A percentile compares a stretch with the other conserved stretches of the same genome.
Conservation (phyloP, 2,797 vertebrate species). For the Avahi laniger region DNA sequence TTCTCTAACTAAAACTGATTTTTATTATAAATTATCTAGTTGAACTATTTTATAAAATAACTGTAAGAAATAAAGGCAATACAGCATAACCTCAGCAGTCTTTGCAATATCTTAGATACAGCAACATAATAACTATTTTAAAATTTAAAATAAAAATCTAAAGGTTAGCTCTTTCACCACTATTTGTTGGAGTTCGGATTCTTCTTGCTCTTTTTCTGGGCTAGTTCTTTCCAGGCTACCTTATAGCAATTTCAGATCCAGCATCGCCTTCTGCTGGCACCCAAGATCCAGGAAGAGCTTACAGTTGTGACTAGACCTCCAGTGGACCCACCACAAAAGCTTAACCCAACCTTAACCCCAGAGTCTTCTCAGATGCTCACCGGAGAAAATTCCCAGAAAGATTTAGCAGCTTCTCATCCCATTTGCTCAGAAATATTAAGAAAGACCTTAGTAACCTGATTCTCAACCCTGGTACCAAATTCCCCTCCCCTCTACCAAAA, state of each 20-base stretch:
- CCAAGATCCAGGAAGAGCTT: neutral
- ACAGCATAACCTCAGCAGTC: neutral
- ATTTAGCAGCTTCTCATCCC: too few species aligned
- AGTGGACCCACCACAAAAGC: neutral
- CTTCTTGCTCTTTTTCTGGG: neutral
- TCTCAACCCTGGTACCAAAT: too few species aligned
- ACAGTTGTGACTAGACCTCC: neutral
- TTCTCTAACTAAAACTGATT: neutral
- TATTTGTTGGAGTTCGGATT: neutral
- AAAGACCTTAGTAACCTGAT: too few species aligned
- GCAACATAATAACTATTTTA: neutral
- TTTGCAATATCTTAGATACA: neutral
- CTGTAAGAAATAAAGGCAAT: neutral
- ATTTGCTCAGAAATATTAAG: too few species aligned
- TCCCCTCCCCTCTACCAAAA: too few species aligned
- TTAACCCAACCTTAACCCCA: neutral
- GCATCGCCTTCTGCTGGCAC: neutral
- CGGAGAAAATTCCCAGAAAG: too few species aligned
- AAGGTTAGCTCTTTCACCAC: neutral
- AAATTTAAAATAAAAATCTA: neutral
- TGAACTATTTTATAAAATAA: constrained; percentile 1
- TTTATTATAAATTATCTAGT: neutral
- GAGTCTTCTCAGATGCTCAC: too few species aligned
- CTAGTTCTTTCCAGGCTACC: neutral
- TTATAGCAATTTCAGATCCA: too few species aligned